Conservation (phyloP, 1,140 invertebrate genomes). For the Panagrolaimus sp. region DNA sequence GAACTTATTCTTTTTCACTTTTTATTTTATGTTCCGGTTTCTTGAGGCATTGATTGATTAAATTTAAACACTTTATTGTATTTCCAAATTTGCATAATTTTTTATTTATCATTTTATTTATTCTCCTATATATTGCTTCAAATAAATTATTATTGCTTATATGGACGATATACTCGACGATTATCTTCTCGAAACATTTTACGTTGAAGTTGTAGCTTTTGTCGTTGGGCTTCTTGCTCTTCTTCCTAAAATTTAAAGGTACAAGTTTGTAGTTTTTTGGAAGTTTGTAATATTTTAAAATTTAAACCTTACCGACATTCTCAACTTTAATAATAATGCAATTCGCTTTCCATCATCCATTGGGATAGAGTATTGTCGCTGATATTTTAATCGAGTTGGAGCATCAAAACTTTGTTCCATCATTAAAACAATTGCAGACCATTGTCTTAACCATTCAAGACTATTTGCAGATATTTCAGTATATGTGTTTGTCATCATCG, state of each 20-base stretch:
- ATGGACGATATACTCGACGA: not conserved
- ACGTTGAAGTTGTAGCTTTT: not conserved
- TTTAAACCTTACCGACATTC: conserved; percentile 23
- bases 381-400: conserved; percentile 73
- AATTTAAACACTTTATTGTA: too few relatives aligned
- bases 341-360: conserved; percentile 77
- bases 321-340: conserved; percentile 70
- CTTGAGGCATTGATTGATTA: too few relatives aligned
- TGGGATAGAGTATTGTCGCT: conserved; percentile 81
- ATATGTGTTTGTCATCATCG: conserved; percentile 99
- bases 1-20: not conserved
- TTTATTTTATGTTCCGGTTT: too few relatives aligned
- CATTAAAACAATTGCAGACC: conserved; percentile 89
- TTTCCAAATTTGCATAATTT: too few relatives aligned
- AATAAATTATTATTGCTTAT: too few relatives aligned
- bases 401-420: conserved; percentile 88
- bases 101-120: too few relatives aligned
- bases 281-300: not conserved
- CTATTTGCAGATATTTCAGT: conserved; percentile 85
- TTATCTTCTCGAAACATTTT: conserved; percentile 13
- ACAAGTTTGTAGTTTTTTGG: not conserved
- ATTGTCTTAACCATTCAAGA: conserved; percentile 93
- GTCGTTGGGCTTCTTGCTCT: not conserved
- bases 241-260: conserved; percentile 5
- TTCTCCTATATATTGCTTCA: too few relatives aligned